Evolutionary conservation across 2,888 invertebrate species (phyloP).

Genomic region (Lasius platythorax): DNA sequence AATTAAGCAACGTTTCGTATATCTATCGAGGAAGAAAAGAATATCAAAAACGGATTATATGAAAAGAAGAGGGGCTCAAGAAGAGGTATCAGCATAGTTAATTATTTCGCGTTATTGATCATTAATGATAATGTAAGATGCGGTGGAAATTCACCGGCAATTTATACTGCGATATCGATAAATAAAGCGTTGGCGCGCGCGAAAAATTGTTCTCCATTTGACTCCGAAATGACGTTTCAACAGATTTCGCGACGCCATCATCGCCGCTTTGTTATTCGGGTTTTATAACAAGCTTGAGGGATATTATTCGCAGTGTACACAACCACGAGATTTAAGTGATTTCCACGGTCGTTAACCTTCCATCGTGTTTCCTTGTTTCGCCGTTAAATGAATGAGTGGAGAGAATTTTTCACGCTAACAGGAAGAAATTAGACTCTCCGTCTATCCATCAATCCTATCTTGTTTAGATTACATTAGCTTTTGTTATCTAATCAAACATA

Average conservation of each 20-base stretch:
- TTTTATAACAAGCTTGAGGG: neutral
- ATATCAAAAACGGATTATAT: neutral
- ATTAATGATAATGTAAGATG: neutral
- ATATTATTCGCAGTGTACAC: conserved; percentile 14
- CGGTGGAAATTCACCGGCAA: neutral
- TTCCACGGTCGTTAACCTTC: conserved; percentile 46
- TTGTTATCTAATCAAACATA: conserved; percentile 30
- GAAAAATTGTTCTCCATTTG: conserved; percentile 40
- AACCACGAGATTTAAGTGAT: conserved; percentile 25
- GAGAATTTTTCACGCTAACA: neutral
- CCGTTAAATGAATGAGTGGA: conserved; percentile 16
- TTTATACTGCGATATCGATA: neutral
- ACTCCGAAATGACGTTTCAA: neutral
- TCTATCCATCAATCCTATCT: conserved; percentile 5
- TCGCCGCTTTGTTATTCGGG: neutral
- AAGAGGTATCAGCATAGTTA: neutral
- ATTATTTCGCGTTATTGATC: neutral
- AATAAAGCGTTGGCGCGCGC: conserved; percentile 23
- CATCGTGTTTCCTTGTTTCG: conserved; percentile 12
- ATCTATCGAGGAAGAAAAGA: neutral
- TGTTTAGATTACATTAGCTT: conserved; percentile 1
- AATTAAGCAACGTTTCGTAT: neutral
- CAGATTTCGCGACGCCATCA: neutral
- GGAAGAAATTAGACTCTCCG: conserved; percentile 19
- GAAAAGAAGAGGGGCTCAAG: neutral